Conservation (phyloP, 23 tunicate genomes). For the Trididemnum nubilum region DNA sequence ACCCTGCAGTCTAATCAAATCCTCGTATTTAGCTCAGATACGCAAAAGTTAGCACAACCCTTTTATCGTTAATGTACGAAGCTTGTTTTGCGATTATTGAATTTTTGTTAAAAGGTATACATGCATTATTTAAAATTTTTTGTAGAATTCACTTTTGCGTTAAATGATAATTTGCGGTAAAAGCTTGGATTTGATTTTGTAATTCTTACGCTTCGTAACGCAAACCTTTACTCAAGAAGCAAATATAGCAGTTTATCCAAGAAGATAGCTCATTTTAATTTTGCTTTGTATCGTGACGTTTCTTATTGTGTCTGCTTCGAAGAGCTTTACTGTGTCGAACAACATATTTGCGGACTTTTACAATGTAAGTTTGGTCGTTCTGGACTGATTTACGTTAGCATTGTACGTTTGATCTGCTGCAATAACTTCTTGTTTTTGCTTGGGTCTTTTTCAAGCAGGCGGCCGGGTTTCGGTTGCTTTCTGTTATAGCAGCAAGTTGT, state of each 20-base stretch:
- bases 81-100: too few species aligned
- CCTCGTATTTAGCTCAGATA: too few species aligned
- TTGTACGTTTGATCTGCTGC: background rate
- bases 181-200: too few species aligned
- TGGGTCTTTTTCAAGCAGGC: background rate
- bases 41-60: too few species aligned
- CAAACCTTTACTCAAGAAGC: too few species aligned
- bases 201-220: too few species aligned
- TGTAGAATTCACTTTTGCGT: too few species aligned
- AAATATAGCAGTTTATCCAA: slow-evolving; percentile 4
- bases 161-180: too few species aligned
- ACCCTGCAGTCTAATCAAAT: too few species aligned
- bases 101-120: too few species aligned
- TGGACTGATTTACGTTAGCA: background rate
- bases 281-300: background rate
- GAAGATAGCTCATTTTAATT: background rate
- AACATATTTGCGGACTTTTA: background rate
- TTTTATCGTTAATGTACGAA: too few species aligned
- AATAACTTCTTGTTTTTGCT: slow-evolving; percentile 4
- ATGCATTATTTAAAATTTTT: too few species aligned
- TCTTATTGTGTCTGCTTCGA: background rate
- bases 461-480: background rate
- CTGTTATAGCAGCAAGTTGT: background rate
- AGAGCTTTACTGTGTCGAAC: background rate
- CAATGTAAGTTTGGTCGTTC: background rate